Evolutionary conservation across 2,113 vertebrate species (phyloP).

Genomic region (Aptenodytes forsteri): DNA sequence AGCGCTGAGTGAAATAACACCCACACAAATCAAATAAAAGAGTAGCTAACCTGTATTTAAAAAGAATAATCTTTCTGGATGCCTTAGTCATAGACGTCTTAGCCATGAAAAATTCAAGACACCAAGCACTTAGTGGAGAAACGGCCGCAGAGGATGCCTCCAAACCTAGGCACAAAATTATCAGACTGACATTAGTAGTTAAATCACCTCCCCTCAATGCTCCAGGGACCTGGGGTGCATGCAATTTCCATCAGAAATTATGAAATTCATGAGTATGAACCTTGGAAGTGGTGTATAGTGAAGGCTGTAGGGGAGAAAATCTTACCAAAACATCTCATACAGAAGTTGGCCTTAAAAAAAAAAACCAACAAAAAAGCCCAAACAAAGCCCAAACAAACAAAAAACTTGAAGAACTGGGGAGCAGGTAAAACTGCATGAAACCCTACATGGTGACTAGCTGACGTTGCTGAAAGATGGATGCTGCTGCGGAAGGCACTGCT

Average conservation of each 20-base stretch:
- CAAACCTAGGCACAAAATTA: slow-evolving; percentile 12
- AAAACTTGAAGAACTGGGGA: neutral
- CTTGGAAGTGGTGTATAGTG: neutral
- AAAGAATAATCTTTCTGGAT: slow-evolving; percentile 38
- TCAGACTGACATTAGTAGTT: neutral
- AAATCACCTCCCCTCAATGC: neutral
- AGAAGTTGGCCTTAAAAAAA: neutral
- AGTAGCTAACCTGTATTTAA: slow-evolving; percentile 61
- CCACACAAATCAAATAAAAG: slow-evolving; percentile 48
- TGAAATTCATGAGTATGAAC: neutral
- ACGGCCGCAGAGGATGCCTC: neutral
- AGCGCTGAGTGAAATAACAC: slow-evolving; percentile 35
- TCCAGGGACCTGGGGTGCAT: neutral
- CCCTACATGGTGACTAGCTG: neutral
- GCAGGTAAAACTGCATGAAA: neutral
- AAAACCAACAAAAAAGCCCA: neutral
- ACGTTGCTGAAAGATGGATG: accelerated
- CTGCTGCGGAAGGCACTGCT: neutral
- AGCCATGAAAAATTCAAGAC: slow-evolving; percentile 49
- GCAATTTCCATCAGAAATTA: neutral
- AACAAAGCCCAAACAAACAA: neutral
- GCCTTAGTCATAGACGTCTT: slow-evolving; percentile 17
- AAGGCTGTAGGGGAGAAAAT: neutral
- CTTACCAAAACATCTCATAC: neutral
- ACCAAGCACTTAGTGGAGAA: neutral